Base-by-base conservation (phyloP, 2,888 invertebrate genomes). In the Rhaphigaster nebulosa region DNA sequence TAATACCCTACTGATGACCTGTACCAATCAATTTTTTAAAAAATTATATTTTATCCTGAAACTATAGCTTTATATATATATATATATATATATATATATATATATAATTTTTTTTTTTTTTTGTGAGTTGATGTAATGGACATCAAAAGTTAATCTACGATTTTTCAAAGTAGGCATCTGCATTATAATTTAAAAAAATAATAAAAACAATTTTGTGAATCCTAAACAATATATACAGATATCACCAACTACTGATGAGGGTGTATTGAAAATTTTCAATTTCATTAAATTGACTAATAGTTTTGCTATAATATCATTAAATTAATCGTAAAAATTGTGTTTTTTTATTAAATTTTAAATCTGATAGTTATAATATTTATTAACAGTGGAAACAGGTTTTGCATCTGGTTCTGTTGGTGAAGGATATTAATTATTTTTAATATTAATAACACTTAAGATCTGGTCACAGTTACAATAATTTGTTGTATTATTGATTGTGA, bases 361-460 rank as follows among this genome's bases (percentile, higher is more conserved):
- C 20, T 20, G 8, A 76, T 76, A 76, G 6, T 76, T 76, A 38
- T 76, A 76, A 15, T 76, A 38, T 20, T 76, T 76, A 76, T 76
- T 76, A 45, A 50, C 84, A 10, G 26, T 84, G 45, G 45, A 45
- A 84, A 45, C 23, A 84, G 41, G 26, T 84, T 50, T 41, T 84
- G 41, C 45, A 84, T 84, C n/a, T 84, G 45, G 84, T n/a, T 26
- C 41, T 80, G 13, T 88, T 56, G 88, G 54, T 56, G 88, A 88
- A 88, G 56, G 54, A 88, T 88, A 56, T 52, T 60, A 38, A 65
- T 84, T 84, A 84, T 56, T 84, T 56, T 76, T 34, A 23, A 10
- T 90, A 34, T 54, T 29, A 23, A n/a, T 88, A 90, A 88, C 90
- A 45, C 41, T 41, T 1, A 23, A 65, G 54, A 45, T 56, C 87